phyloP scores from a whole-genome alignment of 2,888 invertebrate species.

The Cheilosia scutellata region DNA sequence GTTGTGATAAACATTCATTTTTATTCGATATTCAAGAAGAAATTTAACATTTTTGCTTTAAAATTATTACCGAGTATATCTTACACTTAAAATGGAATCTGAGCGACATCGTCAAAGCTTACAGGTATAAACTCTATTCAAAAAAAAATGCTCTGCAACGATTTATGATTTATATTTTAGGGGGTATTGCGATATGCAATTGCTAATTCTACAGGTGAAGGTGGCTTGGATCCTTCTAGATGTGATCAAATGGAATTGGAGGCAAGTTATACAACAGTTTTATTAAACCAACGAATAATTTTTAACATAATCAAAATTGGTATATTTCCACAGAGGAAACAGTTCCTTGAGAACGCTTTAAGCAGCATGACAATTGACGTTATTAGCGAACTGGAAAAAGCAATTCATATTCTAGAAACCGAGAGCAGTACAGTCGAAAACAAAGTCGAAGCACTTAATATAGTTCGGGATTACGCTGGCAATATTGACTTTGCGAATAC shows the following conservation, averaged over 20 bases:
- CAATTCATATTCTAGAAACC: constrained; percentile 86
- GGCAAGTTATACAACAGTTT: background rate
- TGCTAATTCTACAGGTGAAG: constrained; percentile 87
- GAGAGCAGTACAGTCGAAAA: constrained; percentile 85
- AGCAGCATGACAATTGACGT: constrained; percentile 89
- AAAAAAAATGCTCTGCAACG: background rate
- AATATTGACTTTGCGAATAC: constrained; percentile 93
- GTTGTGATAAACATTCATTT: background rate
- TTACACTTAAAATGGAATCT: background rate
- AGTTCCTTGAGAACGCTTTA: constrained; percentile 90
- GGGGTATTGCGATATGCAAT: constrained; percentile 89
- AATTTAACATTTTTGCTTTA: background rate
- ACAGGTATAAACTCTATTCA: constrained; percentile 3
- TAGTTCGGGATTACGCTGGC: constrained; percentile 88
- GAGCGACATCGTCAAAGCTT: constrained; percentile 12
- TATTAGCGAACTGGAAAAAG: constrained; percentile 87
- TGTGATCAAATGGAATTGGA: constrained; percentile 85
- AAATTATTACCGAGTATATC: background rate
- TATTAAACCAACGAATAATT: no score
- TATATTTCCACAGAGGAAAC: constrained; percentile 74
- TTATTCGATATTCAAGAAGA: background rate
- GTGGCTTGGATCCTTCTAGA: constrained; percentile 85
- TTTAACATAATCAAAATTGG: background rate
- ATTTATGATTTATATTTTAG: constrained; percentile 83
- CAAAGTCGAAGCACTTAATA: constrained; percentile 88